Conservation (phyloP, 2,113 vertebrate species). For the Rousettus leschenaultii region DNA sequence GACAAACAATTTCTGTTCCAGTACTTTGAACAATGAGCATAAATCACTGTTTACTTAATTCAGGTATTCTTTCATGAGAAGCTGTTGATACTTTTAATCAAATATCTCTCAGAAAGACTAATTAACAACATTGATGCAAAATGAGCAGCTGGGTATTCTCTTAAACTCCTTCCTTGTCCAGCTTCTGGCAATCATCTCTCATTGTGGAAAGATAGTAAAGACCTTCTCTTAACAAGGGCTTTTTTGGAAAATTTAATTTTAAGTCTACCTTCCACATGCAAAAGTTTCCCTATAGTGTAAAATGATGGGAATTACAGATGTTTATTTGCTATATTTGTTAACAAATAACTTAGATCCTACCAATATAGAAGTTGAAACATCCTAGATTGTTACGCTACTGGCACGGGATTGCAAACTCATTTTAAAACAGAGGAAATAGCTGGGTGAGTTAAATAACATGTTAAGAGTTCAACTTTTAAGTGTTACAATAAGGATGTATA, state of each 20-base stretch:
- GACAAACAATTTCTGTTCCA: background rate
- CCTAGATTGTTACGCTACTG: background rate
- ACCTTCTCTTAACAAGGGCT: background rate
- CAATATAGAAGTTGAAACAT: background rate
- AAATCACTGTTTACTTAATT: background rate
- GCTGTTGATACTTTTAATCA: background rate
- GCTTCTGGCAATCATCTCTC: background rate
- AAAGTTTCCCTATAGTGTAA: background rate
- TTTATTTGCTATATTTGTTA: background rate
- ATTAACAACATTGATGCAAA: background rate
- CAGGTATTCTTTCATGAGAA: background rate
- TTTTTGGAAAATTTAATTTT: background rate
- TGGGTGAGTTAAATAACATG: background rate
- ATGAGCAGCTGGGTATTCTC: background rate
- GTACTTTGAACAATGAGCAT: background rate
- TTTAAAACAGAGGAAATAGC: background rate
- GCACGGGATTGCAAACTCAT: background rate
- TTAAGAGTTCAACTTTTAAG: background rate
- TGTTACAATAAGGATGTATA: background rate
- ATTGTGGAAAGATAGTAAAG: background rate
- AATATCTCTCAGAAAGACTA: background rate
- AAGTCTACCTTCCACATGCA: background rate
- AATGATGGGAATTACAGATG: background rate
- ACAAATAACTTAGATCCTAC: background rate
- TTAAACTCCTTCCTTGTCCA: background rate